Percentiles rank a stretch among this genome's conserved stretches.
Evolutionary conservation across 2,113 vertebrate species (phyloP).

Genomic region (Tapirus terrestris): DNA sequence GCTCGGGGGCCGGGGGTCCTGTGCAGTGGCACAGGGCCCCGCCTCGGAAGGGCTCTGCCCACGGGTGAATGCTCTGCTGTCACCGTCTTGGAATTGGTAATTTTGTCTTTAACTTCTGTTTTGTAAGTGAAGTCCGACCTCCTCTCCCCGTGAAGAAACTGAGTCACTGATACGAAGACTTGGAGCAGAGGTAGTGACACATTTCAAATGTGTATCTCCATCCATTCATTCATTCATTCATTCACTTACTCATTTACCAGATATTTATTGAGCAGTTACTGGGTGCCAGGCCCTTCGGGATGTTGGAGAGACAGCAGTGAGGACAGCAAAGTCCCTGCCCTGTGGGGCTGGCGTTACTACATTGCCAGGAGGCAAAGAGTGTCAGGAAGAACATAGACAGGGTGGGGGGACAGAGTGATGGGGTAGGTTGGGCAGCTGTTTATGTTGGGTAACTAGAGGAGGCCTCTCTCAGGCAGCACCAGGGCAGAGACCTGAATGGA

Average conservation of each 20-base stretch:
- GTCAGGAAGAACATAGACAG: background rate
- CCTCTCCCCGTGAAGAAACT: background rate
- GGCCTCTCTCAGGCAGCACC: rapidly evolving
- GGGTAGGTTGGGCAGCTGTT: background rate
- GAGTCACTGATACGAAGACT: background rate
- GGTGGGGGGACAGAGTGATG: background rate
- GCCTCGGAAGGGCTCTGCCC: background rate
- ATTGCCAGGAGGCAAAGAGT: background rate
- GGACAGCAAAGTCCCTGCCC: background rate
- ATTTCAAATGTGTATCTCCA: too few relatives aligned
- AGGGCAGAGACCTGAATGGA: background rate
- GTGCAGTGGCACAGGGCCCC: rapidly evolving
- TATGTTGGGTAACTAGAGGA: rapidly evolving
- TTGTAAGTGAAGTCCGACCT: background rate
- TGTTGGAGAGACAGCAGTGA: background rate
- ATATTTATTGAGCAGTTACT: background rate
- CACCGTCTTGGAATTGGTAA: too few relatives aligned
- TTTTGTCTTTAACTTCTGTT: background rate
- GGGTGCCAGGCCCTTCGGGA: background rate
- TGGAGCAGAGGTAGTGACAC: background rate
- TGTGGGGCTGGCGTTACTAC: rapidly evolving
- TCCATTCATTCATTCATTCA: background rate
- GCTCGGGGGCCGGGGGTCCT: rapidly evolving
- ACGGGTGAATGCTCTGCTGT: background rate
- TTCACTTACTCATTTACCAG: background rate